phyloP scores from a whole-genome alignment of 2,888 invertebrate genomes.

The Archips crataeganus region DNA sequence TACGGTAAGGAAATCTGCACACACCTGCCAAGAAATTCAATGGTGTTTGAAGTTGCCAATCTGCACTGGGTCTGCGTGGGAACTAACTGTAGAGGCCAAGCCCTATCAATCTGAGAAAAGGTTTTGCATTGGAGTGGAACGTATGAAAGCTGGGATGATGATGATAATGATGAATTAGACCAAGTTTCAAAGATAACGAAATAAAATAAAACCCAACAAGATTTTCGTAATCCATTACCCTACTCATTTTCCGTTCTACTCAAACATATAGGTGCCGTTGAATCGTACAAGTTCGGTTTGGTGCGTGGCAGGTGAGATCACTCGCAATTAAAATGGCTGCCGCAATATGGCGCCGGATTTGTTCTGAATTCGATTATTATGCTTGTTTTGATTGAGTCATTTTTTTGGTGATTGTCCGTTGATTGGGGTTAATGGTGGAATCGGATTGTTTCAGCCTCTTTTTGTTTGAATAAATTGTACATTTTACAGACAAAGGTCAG shows the following conservation, averaged over 20 bases:
- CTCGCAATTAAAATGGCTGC: conserved; percentile 53
- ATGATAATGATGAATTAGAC: no score
- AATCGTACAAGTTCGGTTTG: background rate
- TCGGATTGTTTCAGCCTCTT: background rate
- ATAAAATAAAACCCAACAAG: no score
- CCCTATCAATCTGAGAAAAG: no score
- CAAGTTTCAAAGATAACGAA: no score
- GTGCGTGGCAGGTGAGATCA: conserved; percentile 30
- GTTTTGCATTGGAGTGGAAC: no score
- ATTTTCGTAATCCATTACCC: background rate
- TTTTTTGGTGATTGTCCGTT: conserved; percentile 36
- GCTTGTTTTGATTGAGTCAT: conserved; percentile 52
- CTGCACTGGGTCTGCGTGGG: no score
- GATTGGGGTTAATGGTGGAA: conserved; percentile 16
- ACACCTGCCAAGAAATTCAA: no score
- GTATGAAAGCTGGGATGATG: no score
- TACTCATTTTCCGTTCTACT: background rate
- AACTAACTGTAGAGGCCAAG: no score
- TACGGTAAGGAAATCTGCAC: no score
- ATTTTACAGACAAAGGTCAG: background rate
- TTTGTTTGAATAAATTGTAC: background rate
- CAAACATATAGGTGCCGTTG: no score
- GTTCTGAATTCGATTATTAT: conserved; percentile 56
- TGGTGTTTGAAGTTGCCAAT: no score
- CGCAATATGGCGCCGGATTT: conserved; percentile 44